These are phyloP conservation scores for Spodoptera picta DNA, from an alignment of 2,888 invertebrate species.

Conservation along the genomic window DNA sequence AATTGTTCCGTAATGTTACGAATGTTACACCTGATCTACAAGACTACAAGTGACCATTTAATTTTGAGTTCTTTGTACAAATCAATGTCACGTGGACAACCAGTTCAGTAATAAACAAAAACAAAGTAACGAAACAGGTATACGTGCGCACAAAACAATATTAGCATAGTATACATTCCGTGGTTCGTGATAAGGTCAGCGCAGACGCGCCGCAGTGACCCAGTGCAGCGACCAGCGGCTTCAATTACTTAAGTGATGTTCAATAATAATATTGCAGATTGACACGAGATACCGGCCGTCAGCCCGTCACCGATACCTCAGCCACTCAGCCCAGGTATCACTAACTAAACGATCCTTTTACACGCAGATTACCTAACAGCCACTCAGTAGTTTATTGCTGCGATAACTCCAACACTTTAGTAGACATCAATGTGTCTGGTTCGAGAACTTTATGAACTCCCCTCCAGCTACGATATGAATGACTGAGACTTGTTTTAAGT, in stretches of 20 bases:
- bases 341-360: slow-evolving; percentile 11
- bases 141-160: slow-evolving; percentile 4
- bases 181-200: slow-evolving; percentile 7
- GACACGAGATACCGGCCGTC: slow-evolving; percentile 15
- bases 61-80: too few species aligned
- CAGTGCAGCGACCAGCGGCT: background rate
- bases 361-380: slow-evolving; percentile 8
- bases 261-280: slow-evolving; percentile 26
- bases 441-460: slow-evolving; percentile 2
- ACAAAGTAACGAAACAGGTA: too few species aligned
- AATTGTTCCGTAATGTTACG: too few species aligned
- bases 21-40: too few species aligned
- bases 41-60: too few species aligned
- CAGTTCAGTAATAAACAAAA: too few species aligned
- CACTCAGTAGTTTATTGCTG: slow-evolving; percentile 11
- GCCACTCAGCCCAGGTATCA: slow-evolving; percentile 5
- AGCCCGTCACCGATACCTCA: background rate
- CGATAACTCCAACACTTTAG: slow-evolving; percentile 11
- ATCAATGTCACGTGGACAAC: too few species aligned
- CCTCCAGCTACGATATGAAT: background rate
- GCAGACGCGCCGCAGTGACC: slow-evolving; percentile 12
- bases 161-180: background rate
- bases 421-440: background rate
- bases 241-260: slow-evolving; percentile 21
- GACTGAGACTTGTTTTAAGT: background rate